Base-by-base conservation (phyloP, 2,888 invertebrate species). In the Ectemnius continuus region DNA sequence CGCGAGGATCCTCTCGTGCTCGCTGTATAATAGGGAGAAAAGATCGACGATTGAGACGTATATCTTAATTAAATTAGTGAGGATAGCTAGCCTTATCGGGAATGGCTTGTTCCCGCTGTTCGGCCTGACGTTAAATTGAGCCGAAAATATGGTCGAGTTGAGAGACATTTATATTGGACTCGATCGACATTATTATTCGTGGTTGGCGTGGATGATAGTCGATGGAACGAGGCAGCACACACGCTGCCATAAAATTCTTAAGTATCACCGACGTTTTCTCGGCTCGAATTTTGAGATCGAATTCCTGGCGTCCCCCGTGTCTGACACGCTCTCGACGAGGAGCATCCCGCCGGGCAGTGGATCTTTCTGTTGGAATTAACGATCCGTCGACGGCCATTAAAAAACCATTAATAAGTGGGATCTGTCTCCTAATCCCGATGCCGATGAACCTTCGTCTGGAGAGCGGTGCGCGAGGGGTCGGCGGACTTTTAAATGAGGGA, bases 401-500 rank as follows among this genome's bases (percentile, higher is more conserved):
- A 28, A 26, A n/a, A 48, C 26, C 52, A 62, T 62, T 62, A 62
- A 62, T 62, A 61, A 73, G 65, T 61, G 57, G 58, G 26, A 61
- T 65, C 64, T 70, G 58, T 69, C 61, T 57, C 61, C 63, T 65
- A 65, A 67, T 61, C 64, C 48, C n/a, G 20, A 60, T 74, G 80
- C 66, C 76, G 73, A 76, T 79, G 79, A 80, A 80, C 72, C 70
- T 74, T 62, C 36, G n/a, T 13, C n/a, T 11, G n/a, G 52, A 14
- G n/a, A 16, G 52, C 16, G 52, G 52, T 11, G 14, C 52, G n/a
- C 52, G 16, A 52, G 52, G 52, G 52, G 58, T 47, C 63, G 20
- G 47, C 72, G 70, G 76, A 80, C 73, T 76, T 80, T 80, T 72
- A 73, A 80, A 76, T 61, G 74, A 70, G 77, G 73, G 73, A 59